Evolutionary conservation across 2,113 vertebrate genomes (phyloP).

Genomic region (Otocyon megalotis): DNA sequence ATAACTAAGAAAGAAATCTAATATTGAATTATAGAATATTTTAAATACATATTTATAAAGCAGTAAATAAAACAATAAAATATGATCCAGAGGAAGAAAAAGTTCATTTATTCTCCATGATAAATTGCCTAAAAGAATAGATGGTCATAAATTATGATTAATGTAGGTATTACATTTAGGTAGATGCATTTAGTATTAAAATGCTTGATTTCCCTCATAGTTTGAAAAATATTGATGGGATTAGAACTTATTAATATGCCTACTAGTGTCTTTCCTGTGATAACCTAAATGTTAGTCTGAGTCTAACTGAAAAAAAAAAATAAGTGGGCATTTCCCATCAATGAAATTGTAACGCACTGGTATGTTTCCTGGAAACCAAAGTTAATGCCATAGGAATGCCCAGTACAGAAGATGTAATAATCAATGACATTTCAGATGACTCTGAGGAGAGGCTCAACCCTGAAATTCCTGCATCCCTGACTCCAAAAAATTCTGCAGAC

Average conservation of each 20-base stretch:
- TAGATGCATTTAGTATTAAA: neutral
- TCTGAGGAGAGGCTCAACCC: neutral
- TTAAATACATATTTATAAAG: slow-evolving; percentile 23
- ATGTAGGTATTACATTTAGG: neutral
- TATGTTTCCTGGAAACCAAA: neutral
- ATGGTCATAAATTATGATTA: neutral
- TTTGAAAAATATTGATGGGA: neutral
- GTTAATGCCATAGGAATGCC: neutral
- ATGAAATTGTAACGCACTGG: neutral
- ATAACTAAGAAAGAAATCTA: neutral
- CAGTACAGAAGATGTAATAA: neutral
- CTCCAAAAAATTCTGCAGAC: neutral
- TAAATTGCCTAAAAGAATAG: neutral
- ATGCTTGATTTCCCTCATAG: neutral
- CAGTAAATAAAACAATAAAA: neutral
- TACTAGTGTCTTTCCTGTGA: slow-evolving; percentile 12
- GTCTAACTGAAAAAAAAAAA: neutral
- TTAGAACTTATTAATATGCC: neutral
- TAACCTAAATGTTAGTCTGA: neutral
- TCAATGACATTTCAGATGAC: neutral
- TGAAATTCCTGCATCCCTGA: slow-evolving; percentile 7
- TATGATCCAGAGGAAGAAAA: neutral
- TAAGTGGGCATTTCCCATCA: neutral
- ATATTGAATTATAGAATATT: neutral
- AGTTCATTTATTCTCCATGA: neutral